A percentile compares a stretch with the other conserved stretches of the same genome.
These are phyloP conservation scores for Rhopilema esculentum DNA, from an alignment of 30 jellyfish, hydroid and myxozoan species.

Conservation along the genomic window DNA sequence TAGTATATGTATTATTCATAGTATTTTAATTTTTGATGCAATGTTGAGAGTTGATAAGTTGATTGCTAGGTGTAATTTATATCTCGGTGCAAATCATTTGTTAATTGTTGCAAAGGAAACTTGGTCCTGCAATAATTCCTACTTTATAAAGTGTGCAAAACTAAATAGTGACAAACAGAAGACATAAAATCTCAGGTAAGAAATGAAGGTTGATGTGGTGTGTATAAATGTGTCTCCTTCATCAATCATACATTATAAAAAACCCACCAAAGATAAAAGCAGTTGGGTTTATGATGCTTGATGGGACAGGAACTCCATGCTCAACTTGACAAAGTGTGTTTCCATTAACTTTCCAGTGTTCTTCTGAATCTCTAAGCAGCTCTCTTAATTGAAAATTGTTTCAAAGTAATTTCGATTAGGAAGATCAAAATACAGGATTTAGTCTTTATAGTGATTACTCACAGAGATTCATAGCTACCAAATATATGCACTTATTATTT, in stretches of 20 bases:
- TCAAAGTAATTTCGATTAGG: neutral
- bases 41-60: no score
- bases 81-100: no score
- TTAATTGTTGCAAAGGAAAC: no score
- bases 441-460: neutral
- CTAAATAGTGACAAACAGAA: no score
- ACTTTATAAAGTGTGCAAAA: no score
- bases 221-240: neutral
- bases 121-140: no score
- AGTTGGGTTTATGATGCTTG: constrained; percentile 31
- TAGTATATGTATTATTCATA: no score
- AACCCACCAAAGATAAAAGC: constrained; percentile 48
- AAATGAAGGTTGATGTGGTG: neutral
- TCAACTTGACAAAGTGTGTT: constrained; percentile 64
- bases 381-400: constrained; percentile 24
- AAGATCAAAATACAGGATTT: neutral
- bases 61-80: no score
- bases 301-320: constrained; percentile 54
- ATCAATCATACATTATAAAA: neutral
- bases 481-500: neutral
- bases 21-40: no score
- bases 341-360: constrained; percentile 55
- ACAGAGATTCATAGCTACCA: neutral
- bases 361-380: constrained; percentile 44
- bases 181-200: no score